A percentile compares a stretch with the other conserved stretches of the same genome.
Evolutionary conservation across 2,113 vertebrate species (phyloP).

Genomic region (Esox niger): DNA sequence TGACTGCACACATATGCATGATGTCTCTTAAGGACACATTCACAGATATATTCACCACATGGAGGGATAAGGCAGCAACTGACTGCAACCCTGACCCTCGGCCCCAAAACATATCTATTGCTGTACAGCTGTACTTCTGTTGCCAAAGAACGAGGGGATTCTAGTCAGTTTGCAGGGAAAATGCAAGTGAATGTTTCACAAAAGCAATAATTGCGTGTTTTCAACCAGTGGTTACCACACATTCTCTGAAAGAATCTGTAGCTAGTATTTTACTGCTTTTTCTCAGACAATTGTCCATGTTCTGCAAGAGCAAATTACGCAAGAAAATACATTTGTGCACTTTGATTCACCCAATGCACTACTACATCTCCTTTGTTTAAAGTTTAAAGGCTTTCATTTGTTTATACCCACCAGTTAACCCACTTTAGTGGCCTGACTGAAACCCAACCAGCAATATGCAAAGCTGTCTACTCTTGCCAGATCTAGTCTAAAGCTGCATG

Average conservation of each 20-base stretch:
- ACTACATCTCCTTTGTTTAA: background rate
- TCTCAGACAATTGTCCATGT: background rate
- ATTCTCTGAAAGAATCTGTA: background rate
- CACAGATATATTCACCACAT: conserved; percentile 25
- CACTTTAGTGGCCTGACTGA: too few species aligned
- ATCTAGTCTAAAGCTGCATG: background rate
- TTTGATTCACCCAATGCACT: background rate
- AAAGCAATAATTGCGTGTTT: conserved; percentile 24
- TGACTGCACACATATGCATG: conserved; percentile 31
- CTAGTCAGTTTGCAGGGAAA: background rate
- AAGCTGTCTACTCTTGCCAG: background rate
- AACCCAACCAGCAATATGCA: background rate
- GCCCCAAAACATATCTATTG: too few species aligned
- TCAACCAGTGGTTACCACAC: background rate
- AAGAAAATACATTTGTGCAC: background rate
- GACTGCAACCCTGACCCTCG: too few species aligned
- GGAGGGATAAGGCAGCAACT: conserved; percentile 21
- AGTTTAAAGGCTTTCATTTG: background rate
- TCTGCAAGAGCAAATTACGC: background rate
- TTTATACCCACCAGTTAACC: too few species aligned
- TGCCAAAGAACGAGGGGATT: background rate
- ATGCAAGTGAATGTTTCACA: conserved; percentile 16
- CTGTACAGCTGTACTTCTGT: too few species aligned
- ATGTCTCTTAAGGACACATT: conserved; percentile 30
- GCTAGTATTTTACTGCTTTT: background rate